A percentile compares a stretch with the other conserved stretches of the same genome.
Conservation (phyloP, 1,140 invertebrate species). For the Caenorhabditis briggsae region DNA sequence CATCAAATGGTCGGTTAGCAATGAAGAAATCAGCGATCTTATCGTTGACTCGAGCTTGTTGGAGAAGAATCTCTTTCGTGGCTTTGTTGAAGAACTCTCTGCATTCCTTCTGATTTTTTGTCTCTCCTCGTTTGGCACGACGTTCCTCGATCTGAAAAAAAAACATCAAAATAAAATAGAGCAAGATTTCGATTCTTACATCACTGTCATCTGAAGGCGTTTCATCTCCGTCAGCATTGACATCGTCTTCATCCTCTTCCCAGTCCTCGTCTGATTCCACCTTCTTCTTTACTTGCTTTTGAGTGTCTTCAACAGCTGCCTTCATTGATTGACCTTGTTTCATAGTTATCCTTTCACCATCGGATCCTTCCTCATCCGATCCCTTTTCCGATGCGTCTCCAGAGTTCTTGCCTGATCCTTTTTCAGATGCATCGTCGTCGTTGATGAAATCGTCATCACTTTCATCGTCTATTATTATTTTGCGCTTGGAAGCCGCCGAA, state of each 20-base stretch:
- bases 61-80: slow-evolving; percentile 65
- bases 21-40: slow-evolving; percentile 65
- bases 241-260: slow-evolving; percentile 55
- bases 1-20: slow-evolving; percentile 65
- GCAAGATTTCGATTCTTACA: slow-evolving; percentile 36
- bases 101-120: slow-evolving; percentile 62
- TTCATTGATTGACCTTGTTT: background rate
- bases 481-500: background rate
- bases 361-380: background rate
- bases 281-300: slow-evolving; percentile 6
- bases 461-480: slow-evolving; percentile 36
- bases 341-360: background rate
- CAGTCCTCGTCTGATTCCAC: slow-evolving; percentile 32
- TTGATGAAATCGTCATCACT: slow-evolving; percentile 44
- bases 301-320: background rate
- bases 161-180: slow-evolving; percentile 40
- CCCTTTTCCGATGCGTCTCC: background rate
- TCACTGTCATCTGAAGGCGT: slow-evolving; percentile 62
- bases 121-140: slow-evolving; percentile 40
- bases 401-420: background rate
- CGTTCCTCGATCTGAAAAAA: slow-evolving; percentile 49
- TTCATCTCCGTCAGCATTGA: slow-evolving; percentile 36
- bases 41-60: slow-evolving; percentile 66
- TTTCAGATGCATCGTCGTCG: background rate
- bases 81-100: slow-evolving; percentile 69